Evolutionary conservation across 2,797 vertebrate species (phyloP), one percentile per base, ranked within the genome.

Genomic region (Synaphobranchus kaupii): DNA sequence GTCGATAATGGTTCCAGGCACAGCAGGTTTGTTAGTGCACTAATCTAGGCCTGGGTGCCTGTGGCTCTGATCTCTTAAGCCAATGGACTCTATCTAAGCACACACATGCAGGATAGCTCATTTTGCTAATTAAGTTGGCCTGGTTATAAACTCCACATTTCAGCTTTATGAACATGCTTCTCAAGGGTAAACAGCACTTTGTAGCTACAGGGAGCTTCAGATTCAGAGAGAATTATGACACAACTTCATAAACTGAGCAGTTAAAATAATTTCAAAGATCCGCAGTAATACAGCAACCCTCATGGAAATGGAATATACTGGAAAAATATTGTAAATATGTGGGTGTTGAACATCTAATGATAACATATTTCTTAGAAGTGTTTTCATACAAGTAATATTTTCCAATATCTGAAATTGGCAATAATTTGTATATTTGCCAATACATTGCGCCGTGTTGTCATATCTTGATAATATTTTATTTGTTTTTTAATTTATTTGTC

Each of bases 81-180:
- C 50, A 20, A 22, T 31, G 50, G 82, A 31, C n/a, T 13, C 25
- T 34, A 28, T 28, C 52, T 39, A 31, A 7, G 44, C 22, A 50
- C 12, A 17, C 13, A 25, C 31, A 8, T 44, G 56, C 22, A 13
- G 15, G 28, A 63, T 6, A 34, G 31, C 34, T 47, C 34, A 31
- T 22, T 71, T 25, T 0, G 31, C 63, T 25, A 63, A 52, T 20
- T 50, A 71, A 71, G 68, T 22, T 56, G 34, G 34, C 0, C 25
- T 25, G 34, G 34, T 73, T n/a, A 13, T 58, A 54, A 54, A 12
- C 25, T 58, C 54, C 47, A n/a, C 54, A 31, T n/a, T 50, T 44
- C 68, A 78, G 52, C 60, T 50, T 60, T 31, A 73, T 73, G 20
- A 73, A 87, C 54, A 44, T 87, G 81, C 22, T 13, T 84, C 31